Evolutionary conservation across 2,797 vertebrate species (phyloP).

Genomic region (Crenuchus spilurus): DNA sequence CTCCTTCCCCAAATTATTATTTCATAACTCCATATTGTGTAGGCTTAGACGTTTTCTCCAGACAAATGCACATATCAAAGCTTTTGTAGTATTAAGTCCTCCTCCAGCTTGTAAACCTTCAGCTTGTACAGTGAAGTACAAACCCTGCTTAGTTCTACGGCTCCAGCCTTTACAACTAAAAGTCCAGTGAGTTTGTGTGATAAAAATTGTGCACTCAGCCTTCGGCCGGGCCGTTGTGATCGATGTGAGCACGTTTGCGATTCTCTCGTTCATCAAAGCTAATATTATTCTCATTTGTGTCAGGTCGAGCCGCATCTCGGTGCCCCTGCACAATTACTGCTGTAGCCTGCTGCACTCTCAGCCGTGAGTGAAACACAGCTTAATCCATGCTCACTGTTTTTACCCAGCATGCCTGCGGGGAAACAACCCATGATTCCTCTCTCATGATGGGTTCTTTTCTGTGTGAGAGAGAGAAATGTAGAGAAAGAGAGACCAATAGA

Average conservation of each 20-base stretch:
- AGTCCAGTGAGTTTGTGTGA: not conserved
- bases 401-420: not conserved
- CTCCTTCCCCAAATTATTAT: too few relatives aligned
- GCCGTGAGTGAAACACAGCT: constrained; percentile 10
- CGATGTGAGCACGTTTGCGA: not conserved
- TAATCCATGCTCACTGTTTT: constrained; percentile 11
- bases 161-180: not conserved
- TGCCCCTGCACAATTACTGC: constrained; percentile 37
- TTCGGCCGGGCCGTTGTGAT: not conserved
- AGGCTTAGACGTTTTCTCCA: too few relatives aligned
- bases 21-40: too few relatives aligned
- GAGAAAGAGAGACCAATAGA: not conserved
- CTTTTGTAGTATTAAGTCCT: too few relatives aligned
- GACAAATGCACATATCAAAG: too few relatives aligned
- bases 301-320: constrained; percentile 1
- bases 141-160: not conserved
- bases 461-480: constrained; percentile 1
- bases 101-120: not conserved
- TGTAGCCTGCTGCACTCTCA: not conserved
- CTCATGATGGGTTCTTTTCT: not conserved
- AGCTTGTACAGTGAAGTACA: not conserved
- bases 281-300: constrained; percentile 19
- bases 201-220: constrained; percentile 4
- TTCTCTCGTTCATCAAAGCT: constrained; percentile 9
- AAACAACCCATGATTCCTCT: not conserved